These are phyloP conservation scores for Cryptomyrus ogoouensis DNA, from an alignment of 2,113 vertebrate genomes.

Conservation along the genomic window DNA sequence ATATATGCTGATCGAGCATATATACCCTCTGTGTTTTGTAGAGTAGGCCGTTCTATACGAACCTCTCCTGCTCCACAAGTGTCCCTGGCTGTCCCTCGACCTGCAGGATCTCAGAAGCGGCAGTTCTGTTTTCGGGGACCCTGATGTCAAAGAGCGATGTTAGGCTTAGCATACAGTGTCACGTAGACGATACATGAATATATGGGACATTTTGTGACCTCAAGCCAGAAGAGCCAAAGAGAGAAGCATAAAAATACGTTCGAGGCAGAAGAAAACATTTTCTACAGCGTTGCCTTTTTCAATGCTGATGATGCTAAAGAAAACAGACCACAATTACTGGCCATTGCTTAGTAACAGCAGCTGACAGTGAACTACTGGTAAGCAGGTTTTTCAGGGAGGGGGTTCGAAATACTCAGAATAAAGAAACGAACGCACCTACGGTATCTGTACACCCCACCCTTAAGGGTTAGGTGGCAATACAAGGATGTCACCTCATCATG, in stretches of 20 bases:
- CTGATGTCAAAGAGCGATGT: not conserved
- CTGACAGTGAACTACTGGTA: not conserved
- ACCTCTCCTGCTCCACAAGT: not conserved
- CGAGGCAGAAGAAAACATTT: not conserved
- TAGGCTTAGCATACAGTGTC: not conserved
- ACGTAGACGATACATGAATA: not conserved
- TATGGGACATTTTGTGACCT: not conserved
- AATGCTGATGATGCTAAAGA: not conserved
- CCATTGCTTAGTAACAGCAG: not conserved
- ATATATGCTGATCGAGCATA: not conserved
- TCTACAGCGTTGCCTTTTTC: not conserved
- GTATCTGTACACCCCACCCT: not conserved
- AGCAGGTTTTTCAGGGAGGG: not conserved
- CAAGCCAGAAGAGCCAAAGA: not conserved
- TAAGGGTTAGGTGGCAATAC: not conserved
- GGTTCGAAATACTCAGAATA: not conserved
- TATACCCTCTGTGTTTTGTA: not conserved
- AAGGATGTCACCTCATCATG: not conserved
- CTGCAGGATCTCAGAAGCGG: not conserved
- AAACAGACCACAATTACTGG: not conserved
- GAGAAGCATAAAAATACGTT: not conserved
- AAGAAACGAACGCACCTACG: not conserved
- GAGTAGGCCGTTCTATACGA: not conserved
- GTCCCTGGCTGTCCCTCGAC: not conserved
- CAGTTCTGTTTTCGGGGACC: not conserved